A percentile compares a stretch with the other conserved stretches of the same genome.
Conservation (phyloP, 1,140 invertebrate species). For the Babylonia areolata region DNA sequence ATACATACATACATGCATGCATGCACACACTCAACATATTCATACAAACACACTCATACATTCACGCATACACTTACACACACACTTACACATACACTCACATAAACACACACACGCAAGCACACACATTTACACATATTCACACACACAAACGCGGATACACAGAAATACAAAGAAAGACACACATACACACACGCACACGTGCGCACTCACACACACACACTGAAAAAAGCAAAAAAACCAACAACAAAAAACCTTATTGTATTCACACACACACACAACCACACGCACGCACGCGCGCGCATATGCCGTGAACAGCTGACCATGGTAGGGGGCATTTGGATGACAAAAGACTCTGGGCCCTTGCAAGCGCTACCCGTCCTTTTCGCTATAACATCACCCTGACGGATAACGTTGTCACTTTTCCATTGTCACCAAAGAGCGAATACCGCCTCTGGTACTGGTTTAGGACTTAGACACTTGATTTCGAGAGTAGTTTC, state of each 20-base stretch:
- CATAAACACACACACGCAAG: not conserved
- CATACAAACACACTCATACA: not conserved
- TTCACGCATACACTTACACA: not conserved
- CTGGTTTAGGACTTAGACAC: too few relatives aligned
- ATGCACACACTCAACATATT: not conserved
- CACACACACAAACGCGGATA: not conserved
- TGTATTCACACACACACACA: not conserved
- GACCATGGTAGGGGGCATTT: too few relatives aligned
- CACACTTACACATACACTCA: not conserved
- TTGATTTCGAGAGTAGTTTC: too few relatives aligned
- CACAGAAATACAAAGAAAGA: too few relatives aligned
- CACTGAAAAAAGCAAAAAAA: not conserved
- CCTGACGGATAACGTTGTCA: too few relatives aligned
- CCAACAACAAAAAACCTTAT: not conserved
- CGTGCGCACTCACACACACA: not conserved
- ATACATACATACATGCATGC: constrained; percentile 2
- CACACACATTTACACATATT: not conserved
- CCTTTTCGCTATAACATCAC: too few relatives aligned
- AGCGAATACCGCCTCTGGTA: too few relatives aligned
- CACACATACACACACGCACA: not conserved
- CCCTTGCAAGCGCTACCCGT: too few relatives aligned
- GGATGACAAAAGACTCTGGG: too few relatives aligned
- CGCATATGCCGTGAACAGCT: too few relatives aligned
- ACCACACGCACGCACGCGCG: too few relatives aligned
- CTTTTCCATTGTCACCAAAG: too few relatives aligned